These are phyloP conservation scores for Chrysodeixis includens DNA, from an alignment of 2,888 invertebrate genomes.

Conservation along the genomic window DNA sequence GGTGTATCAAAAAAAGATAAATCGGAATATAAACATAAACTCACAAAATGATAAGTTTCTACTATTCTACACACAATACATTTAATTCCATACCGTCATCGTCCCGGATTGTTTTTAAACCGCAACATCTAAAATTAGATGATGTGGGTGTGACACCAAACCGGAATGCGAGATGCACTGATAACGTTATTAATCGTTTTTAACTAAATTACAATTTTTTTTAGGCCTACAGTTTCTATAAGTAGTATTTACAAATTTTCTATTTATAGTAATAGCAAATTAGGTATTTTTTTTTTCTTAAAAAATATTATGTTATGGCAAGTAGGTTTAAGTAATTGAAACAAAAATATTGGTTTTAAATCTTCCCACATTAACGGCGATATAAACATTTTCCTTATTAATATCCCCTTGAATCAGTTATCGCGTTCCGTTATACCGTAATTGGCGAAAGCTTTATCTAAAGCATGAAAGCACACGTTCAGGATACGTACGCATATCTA, in stretches of 20 bases:
- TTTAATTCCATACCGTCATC: constrained; percentile 20
- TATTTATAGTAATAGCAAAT: too few relatives aligned
- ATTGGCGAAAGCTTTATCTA: too few relatives aligned
- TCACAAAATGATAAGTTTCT: too few relatives aligned
- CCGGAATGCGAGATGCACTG: constrained; percentile 33
- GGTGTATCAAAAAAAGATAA: too few relatives aligned
- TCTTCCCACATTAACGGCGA: too few relatives aligned
- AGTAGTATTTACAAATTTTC: too few relatives aligned
- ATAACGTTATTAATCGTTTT: constrained; percentile 18
- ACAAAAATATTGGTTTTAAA: too few relatives aligned
- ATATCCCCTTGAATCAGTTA: neutral
- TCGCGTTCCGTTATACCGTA: neutral
- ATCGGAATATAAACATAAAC: too few relatives aligned
- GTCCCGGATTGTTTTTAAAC: constrained; percentile 23
- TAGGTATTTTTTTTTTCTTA: too few relatives aligned
- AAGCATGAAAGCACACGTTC: neutral
- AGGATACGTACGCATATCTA: neutral
- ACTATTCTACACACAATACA: constrained; percentile 8
- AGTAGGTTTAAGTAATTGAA: too few relatives aligned
- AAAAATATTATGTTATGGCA: too few relatives aligned
- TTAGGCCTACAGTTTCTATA: too few relatives aligned
- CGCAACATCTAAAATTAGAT: constrained; percentile 40
- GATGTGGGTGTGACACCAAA: constrained; percentile 31
- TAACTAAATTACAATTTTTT: neutral
- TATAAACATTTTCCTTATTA: neutral